Percentiles rank a stretch among this genome's conserved stretches.
Conservation (phyloP, 2,113 vertebrate genomes). For the Aspidoscelis tigris region DNA sequence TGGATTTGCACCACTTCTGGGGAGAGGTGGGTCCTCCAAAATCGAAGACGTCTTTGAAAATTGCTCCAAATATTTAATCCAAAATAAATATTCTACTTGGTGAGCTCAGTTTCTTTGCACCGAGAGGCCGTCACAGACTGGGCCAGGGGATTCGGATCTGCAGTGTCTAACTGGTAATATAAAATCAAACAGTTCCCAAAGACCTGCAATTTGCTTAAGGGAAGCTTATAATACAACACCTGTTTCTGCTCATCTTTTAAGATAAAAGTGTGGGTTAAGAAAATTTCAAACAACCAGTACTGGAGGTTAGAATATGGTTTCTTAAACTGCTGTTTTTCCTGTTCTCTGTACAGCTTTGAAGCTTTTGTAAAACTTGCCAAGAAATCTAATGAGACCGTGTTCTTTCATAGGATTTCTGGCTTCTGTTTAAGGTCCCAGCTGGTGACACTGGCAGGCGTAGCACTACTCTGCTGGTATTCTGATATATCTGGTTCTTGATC, state of each 20-base stretch:
- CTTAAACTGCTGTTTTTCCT: conserved; percentile 10
- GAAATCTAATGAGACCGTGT: conserved; percentile 37
- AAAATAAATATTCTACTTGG: neutral
- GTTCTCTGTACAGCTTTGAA: conserved; percentile 13
- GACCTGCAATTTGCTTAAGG: neutral
- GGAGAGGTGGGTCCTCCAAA: neutral
- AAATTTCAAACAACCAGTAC: neutral
- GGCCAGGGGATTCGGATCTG: neutral
- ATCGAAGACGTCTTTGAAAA: neutral
- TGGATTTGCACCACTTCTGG: neutral
- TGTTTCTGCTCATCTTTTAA: neutral
- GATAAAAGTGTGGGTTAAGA: neutral
- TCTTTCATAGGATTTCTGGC: conserved; percentile 30
- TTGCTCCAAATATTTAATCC: neutral
- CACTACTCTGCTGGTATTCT: conserved; percentile 15
- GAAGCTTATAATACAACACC: neutral
- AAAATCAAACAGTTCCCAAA: neutral
- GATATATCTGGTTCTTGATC: conserved; percentile 20
- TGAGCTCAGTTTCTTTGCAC: neutral
- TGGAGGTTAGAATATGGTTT: conserved; percentile 4
- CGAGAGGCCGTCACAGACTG: neutral
- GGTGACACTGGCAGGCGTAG: conserved; percentile 25
- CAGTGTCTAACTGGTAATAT: neutral
- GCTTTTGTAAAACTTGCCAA: conserved; percentile 38
- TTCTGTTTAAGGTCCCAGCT: conserved; percentile 31